A percentile compares a stretch with the other conserved stretches of the same genome.
Conservation (phyloP, 2,888 invertebrate species). For the Scrobipalpa costella region DNA sequence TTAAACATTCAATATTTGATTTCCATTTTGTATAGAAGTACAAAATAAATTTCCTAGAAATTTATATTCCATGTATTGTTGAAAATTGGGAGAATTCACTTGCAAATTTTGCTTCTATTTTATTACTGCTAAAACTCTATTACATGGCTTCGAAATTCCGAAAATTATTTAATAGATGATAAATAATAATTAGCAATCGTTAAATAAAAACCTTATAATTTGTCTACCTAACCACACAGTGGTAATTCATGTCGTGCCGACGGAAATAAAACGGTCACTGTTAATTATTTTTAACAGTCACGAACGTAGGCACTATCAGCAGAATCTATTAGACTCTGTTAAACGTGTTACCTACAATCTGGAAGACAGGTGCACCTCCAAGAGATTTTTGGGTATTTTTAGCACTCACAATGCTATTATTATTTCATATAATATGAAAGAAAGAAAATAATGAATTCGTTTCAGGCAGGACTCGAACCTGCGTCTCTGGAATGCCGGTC, state of each 20-base stretch:
- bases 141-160: too few species aligned
- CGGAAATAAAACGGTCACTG: conserved; percentile 16
- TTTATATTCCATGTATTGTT: too few species aligned
- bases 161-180: too few species aligned
- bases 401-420: too few species aligned
- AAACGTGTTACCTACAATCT: background rate
- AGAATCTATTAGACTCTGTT: background rate
- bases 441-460: too few species aligned
- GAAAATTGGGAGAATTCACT: too few species aligned
- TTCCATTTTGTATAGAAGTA: background rate
- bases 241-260: conserved; percentile 26
- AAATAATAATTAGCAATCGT: background rate
- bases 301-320: conserved; percentile 24
- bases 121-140: too few species aligned
- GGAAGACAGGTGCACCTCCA: background rate
- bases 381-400: too few species aligned
- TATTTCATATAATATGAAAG: too few species aligned
- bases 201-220: conserved; percentile 17
- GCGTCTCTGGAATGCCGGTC: too few species aligned
- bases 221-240: conserved; percentile 19
- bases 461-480: too few species aligned
- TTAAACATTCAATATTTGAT: conserved; percentile 2
- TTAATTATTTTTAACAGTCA: conserved; percentile 26
- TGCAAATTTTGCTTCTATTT: too few species aligned
- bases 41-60: background rate